These are phyloP conservation scores for Dyspetes luteomarginatus DNA, from an alignment of 2,888 invertebrate genomes.

Conservation along the genomic window DNA sequence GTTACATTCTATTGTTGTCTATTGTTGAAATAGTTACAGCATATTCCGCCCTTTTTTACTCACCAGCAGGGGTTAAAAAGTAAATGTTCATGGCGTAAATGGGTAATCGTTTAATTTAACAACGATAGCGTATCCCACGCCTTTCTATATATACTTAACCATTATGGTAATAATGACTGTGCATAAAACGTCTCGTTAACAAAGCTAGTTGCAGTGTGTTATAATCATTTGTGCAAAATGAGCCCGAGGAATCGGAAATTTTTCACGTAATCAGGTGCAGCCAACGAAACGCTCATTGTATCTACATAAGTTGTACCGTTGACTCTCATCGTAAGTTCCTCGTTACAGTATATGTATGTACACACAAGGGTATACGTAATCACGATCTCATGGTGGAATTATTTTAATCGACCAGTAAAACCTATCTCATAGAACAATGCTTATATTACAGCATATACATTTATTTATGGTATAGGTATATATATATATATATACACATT, in stretches of 20 bases:
- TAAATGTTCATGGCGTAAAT: background rate
- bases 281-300: constrained; percentile 31
- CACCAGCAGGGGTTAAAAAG: too few species aligned
- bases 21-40: background rate
- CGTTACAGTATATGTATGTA: background rate
- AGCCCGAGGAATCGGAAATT: constrained; percentile 15
- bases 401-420: constrained; percentile 13
- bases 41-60: too few species aligned
- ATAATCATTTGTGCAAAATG: constrained; percentile 14
- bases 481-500: too few species aligned
- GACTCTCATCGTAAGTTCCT: constrained; percentile 5
- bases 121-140: background rate
- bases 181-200: background rate
- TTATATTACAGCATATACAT: background rate
- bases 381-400: constrained; percentile 26
- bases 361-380: constrained; percentile 8
- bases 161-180: background rate
- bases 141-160: background rate
- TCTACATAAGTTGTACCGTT: constrained; percentile 25
- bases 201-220: background rate
- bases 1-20: too few species aligned
- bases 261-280: constrained; percentile 43
- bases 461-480: background rate
- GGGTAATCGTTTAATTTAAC: background rate
- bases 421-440: background rate